Base-by-base conservation (phyloP, 2,888 invertebrate genomes). In the Erebia ligea region DNA sequence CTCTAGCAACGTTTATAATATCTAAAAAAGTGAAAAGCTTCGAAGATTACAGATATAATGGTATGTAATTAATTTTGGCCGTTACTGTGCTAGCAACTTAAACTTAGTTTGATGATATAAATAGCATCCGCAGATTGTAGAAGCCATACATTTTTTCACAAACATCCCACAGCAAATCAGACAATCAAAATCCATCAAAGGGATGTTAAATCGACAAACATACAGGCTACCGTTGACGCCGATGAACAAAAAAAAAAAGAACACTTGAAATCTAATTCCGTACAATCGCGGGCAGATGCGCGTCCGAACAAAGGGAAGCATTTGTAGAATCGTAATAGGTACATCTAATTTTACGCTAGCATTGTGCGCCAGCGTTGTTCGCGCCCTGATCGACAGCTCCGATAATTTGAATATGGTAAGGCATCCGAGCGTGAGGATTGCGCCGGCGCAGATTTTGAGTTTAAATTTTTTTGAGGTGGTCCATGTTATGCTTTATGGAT, bases 371-470 rank as follows among this genome's bases (percentile, higher is more conserved):
- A 73, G 76, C 81, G 83, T 86, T 82, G 85, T 86, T 83, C 81
- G 86, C 86, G 82, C 86, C 82, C 82, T 92, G 92, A 92, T 87
- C 84, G 92, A 92, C 92, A 86, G 86, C 84, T 89, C 84, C 82
- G 87, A 87, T 92, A 90, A 92, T 92, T 91, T 91, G 86, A 92
- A 92, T 92, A 89, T 90, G 91, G 90, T 84, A 79, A 84, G 81
- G 89, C 88, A 90, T 86, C 82, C 80, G 83, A 79, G 85, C 88
- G 86, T 75, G 81, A 81, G 78, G 82, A 45, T 78, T 81, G 83
- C 84, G 84, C 79, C 77, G 73, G 76, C 76, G 77, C 72, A 77
- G 72, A 72, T 73, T 69, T 66, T 71, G 70, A 70, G 56, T 52
- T n/a, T 10, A 4, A 34, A 17, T 42, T 59, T 62, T 62, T 62